Evolutionary conservation across 2,888 invertebrate genomes (phyloP), one percentile per base, ranked within the genome.

Genomic region (Cybosia mesomella): DNA sequence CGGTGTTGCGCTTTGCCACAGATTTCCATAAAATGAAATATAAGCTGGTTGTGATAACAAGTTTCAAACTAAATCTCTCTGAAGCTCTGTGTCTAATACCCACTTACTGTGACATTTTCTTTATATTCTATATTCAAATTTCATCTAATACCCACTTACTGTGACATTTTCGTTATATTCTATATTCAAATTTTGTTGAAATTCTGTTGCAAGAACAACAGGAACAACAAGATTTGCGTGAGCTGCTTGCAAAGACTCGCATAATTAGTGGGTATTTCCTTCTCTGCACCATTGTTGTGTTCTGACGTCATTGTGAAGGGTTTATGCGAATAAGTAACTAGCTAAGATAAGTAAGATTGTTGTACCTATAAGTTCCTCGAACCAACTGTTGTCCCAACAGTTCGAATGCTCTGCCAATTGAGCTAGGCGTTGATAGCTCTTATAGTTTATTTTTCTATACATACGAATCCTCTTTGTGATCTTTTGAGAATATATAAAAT

Each of bases 91-190:
- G 18, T 68, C 63, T 68, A 63, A 67, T 68, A 68, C 64, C 59
- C n/a, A 53, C 24, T 62, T 62, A 62, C 55, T 67, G 57, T 66
- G 64, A 66, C 60, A 63, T 68, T 62, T 69, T 70, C 54, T 58
- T 63, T 67, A 67, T 62, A 68, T 74, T 79, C 55, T 66, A 64
- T 73, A 76, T 76, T 78, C 70, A 72, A 73, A 73, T 77, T 67
- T 70, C n/a, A n/a, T 68, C 63, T 68, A 63, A 67, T 68, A 68
- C 64, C 59, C n/a, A 53, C 24, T 62, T 62, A 62, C 55, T 67
- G 57, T 66, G 64, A 66, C 60, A 63, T 68, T 62, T 69, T 70
- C 54, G 58, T 63, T 67, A 67, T 62, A 68, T 74, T 79, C 55
- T 66, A 64, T 73, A 76, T 76, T 78, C 70, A 72, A 73, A 73